Evolutionary conservation across 2,113 vertebrate genomes (phyloP).

Genomic region (Pseudorhombus dupliciocellatus): DNA sequence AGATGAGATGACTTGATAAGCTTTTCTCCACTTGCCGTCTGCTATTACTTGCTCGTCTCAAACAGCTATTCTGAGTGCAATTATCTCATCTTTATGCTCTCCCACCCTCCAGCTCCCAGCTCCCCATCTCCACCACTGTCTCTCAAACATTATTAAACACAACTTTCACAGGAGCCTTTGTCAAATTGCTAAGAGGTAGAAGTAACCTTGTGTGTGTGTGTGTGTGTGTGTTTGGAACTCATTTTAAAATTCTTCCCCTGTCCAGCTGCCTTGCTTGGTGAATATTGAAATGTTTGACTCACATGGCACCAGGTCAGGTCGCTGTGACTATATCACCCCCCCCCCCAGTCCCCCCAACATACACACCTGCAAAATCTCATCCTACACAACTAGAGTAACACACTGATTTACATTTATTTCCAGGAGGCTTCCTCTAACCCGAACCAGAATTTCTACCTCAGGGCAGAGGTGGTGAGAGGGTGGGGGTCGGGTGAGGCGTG

Average conservation of each 20-base stretch:
- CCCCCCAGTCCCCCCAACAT: constrained; percentile 21
- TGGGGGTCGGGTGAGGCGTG: background rate
- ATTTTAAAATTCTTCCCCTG: constrained; percentile 39
- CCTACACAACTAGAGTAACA: background rate
- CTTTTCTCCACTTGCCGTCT: constrained; percentile 7
- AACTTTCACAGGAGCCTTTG: constrained; percentile 48
- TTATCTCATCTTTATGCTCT: constrained; percentile 51
- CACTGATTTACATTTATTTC: background rate
- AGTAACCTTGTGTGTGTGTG: constrained; percentile 9
- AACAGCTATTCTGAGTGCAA: constrained; percentile 49
- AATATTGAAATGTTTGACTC: constrained; percentile 49
- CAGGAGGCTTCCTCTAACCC: background rate
- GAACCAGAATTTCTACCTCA: background rate
- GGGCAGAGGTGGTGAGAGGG: no score
- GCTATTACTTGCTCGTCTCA: constrained; percentile 31
- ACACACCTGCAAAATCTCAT: constrained; percentile 19
- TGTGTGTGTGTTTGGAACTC: background rate
- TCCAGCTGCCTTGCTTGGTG: constrained; percentile 32
- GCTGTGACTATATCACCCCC: constrained; percentile 30
- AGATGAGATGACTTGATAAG: constrained; percentile 43
- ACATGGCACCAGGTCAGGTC: constrained; percentile 33
- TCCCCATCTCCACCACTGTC: constrained; percentile 9
- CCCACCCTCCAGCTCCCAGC: background rate
- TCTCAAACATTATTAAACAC: constrained; percentile 61
- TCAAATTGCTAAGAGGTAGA: constrained; percentile 45